Conservation (phyloP, 2,797 vertebrate species). For the Zenarchopterus dispar region DNA sequence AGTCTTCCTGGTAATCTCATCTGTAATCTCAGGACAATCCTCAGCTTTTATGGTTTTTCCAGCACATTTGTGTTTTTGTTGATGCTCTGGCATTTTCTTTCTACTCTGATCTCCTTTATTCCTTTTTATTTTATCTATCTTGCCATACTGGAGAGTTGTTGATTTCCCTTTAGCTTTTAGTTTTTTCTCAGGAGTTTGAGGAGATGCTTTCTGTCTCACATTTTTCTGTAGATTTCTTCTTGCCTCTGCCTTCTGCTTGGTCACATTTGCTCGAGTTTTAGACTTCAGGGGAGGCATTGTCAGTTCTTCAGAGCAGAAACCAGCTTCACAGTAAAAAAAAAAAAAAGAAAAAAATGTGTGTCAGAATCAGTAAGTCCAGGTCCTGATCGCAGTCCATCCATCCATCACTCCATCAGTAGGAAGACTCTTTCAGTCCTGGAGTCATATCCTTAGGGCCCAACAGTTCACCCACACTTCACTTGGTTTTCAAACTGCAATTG, state of each 20-base stretch:
- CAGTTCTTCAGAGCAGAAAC: conserved; percentile 14
- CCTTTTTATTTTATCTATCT: conserved; percentile 23
- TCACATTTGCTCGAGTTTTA: conserved; percentile 35
- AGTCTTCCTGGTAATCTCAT: conserved; percentile 32
- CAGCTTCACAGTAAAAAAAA: conserved; percentile 39
- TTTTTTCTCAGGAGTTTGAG: conserved; percentile 34
- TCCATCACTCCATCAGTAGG: too few species aligned
- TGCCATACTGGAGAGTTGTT: conserved; percentile 16
- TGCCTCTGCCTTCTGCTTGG: conserved; percentile 44
- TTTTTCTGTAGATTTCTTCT: conserved; percentile 50
- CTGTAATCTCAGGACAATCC: conserved; percentile 6
- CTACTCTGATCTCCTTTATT: conserved; percentile 23
- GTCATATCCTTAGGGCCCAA: neutral
- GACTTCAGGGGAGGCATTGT: conserved; percentile 71
- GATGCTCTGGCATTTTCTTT: conserved; percentile 18
- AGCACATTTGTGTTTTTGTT: conserved; percentile 27
- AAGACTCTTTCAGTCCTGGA: too few species aligned
- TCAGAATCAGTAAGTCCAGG: neutral
- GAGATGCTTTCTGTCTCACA: conserved; percentile 31
- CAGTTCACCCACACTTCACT: conserved; percentile 7
- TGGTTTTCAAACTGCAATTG: neutral
- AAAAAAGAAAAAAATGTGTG: neutral
- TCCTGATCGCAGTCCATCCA: too few species aligned
- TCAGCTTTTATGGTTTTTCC: conserved; percentile 35
- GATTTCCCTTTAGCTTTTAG: conserved; percentile 18